Percentiles rank a stretch among this genome's conserved stretches.
These are phyloP conservation scores for Papilio polytes DNA, from an alignment of 1,140 invertebrate genomes.

Conservation along the genomic window DNA sequence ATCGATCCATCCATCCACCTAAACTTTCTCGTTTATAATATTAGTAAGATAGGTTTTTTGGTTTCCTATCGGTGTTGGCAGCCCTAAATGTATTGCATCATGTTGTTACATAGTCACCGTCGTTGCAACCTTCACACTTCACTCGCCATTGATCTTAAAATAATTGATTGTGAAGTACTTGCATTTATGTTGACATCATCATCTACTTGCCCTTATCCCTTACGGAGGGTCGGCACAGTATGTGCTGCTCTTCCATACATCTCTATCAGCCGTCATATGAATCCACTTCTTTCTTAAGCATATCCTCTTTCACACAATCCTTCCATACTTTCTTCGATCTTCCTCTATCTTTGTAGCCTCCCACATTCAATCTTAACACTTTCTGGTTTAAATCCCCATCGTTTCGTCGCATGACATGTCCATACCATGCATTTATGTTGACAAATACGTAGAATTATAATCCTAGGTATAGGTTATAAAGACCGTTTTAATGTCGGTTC, in stretches of 20 bases:
- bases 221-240: no score
- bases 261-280: no score
- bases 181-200: conserved; percentile 4
- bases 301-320: no score
- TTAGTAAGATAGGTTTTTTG: not conserved
- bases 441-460: not conserved
- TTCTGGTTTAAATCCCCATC: no score
- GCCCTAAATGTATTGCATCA: conserved; percentile 19
- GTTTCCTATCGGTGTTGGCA: not conserved
- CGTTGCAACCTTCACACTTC: conserved; percentile 49
- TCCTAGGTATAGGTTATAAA: not conserved
- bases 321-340: no score
- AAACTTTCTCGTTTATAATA: not conserved
- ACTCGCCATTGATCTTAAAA: conserved; percentile 39
- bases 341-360: no score
- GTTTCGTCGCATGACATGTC: no score
- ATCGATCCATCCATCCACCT: no score
- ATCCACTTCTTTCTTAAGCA: no score
- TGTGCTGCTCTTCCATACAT: no score
- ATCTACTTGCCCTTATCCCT: no score
- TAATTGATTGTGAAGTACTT: conserved; percentile 20
- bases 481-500: not conserved
- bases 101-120: conserved; percentile 11
- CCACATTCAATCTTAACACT: no score
- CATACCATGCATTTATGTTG: conserved; percentile 17